Evolutionary conservation across 2,797 vertebrate species (phyloP), one percentile per base, ranked within the genome.

Genomic region (Euphonia xanthogaster): DNA sequence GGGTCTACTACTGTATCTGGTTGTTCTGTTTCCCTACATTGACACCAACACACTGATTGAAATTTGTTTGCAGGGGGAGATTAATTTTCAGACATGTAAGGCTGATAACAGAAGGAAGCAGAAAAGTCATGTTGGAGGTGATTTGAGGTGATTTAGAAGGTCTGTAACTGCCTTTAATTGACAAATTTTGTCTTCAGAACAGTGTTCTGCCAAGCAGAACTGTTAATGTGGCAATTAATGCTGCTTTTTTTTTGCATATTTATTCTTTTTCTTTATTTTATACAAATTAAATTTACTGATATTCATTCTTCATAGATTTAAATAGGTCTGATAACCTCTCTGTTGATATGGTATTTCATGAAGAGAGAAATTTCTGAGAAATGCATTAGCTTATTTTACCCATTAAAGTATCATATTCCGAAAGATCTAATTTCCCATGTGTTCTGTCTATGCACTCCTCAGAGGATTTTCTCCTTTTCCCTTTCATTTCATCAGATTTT

Each of bases 221-320:
- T 61, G 1, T 27, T 88, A 53, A 53, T 31, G 6, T 53, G 14
- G 3, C 18, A 51, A 67, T 63, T 48, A 63, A 28, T 25, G 6
- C 1, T 20, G 2, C 1, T 12, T 51, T 47, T 2, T 54, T 71
- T 63, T 58, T 1, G 4, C 7, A 9, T 42, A 39, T 27, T 28
- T 42, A 15, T 58, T 2, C 2, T 45, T 82, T 44, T 5, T 55
- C 12, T 78, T 55, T 53, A 47, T 14, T 72, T 72, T 51, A 37
- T 53, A 55, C 2, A 68, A 82, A 79, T 68, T 50, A 24, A 15
- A 9, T 55, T 72, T 65, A 27, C 28, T 76, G 37, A 16, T 81
- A 20, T 24, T 75, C 23, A 68, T 75, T 90, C 10, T 68, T 27
- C 8, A 63, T 9, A 42, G 23, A 53, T 79, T 88, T 79, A 10